Evolutionary conservation across 2,888 invertebrate genomes (phyloP).

Genomic region (Xylota sylvarum): DNA sequence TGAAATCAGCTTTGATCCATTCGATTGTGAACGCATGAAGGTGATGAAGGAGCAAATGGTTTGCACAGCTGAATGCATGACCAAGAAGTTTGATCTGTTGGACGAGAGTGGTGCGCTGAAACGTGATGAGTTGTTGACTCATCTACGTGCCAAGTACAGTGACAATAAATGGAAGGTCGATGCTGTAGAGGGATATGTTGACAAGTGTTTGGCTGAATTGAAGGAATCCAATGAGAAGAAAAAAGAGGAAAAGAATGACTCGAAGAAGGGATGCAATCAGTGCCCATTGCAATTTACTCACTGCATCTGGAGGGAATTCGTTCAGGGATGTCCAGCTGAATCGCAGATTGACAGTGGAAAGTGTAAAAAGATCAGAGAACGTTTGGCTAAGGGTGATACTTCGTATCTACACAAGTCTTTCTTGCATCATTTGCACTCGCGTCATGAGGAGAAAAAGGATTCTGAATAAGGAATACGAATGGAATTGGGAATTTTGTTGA

Average conservation of each 20-base stretch:
- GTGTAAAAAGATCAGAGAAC: conserved; percentile 79
- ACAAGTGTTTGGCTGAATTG: conserved; percentile 77
- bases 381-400: conserved; percentile 74
- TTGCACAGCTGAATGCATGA: conserved; percentile 79
- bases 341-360: conserved; percentile 76
- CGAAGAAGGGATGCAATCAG: conserved; percentile 75
- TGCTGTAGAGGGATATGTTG: conserved; percentile 77
- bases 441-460: conserved; percentile 55
- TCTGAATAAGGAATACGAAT: neutral
- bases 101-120: conserved; percentile 78
- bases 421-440: conserved; percentile 70
- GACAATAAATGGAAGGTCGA: conserved; percentile 76
- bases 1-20: conserved; percentile 78
- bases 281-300: conserved; percentile 77
- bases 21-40: conserved; percentile 78
- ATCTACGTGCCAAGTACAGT: conserved; percentile 72
- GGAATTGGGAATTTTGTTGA: too few relatives aligned
- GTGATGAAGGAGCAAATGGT: conserved; percentile 77
- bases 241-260: conserved; percentile 9
- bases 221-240: conserved; percentile 41
- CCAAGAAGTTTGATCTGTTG: conserved; percentile 75
- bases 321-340: conserved; percentile 79
- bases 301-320: conserved; percentile 79
- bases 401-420: conserved; percentile 74
- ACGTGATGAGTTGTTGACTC: conserved; percentile 74